phyloP scores from a whole-genome alignment of 92 coral and sea anemone genomes.

The Porites divaricata region DNA sequence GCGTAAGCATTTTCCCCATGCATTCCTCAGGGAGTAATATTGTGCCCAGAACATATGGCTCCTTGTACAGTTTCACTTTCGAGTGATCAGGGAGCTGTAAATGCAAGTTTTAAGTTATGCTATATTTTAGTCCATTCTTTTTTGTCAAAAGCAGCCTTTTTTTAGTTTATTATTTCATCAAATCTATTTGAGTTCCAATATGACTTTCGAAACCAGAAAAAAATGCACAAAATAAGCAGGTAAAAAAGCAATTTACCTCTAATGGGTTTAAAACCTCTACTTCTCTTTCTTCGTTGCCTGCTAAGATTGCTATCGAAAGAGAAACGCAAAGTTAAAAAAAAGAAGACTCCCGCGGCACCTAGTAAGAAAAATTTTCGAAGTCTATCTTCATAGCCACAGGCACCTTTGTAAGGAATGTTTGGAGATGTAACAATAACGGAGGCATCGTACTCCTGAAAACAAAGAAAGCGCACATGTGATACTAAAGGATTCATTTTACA shows the following conservation, averaged over 20 bases:
- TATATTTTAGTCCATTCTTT: neutral
- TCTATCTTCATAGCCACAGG: too few relatives aligned
- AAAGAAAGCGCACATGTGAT: neutral
- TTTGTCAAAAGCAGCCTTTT: too few relatives aligned
- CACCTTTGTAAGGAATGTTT: slow-evolving; percentile 97
- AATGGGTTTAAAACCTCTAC: slow-evolving; percentile 80
- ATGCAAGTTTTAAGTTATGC: neutral
- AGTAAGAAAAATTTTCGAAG: too few relatives aligned
- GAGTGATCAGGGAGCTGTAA: slow-evolving; percentile 92
- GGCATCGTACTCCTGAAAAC: slow-evolving; percentile 86
- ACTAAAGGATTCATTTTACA: neutral
- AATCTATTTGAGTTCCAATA: too few relatives aligned
- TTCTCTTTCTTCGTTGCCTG: slow-evolving; percentile 70
- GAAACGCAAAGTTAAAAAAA: neutral
- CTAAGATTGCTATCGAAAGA: slow-evolving; percentile 68
- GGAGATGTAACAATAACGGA: slow-evolving; percentile 91
- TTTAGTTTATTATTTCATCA: too few relatives aligned
- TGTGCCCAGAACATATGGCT: slow-evolving; percentile 92
- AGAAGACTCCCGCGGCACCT: too few relatives aligned
- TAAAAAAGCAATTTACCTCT: slow-evolving; percentile 65
- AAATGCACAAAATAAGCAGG: neutral
- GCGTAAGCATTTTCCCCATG: slow-evolving; percentile 92
- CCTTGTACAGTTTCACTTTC: slow-evolving; percentile 74
- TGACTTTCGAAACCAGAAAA: too few relatives aligned
- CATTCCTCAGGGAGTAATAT: slow-evolving; percentile 89